Conservation (phyloP, 2,888 invertebrate species). For the Chrysina gloriosa region DNA sequence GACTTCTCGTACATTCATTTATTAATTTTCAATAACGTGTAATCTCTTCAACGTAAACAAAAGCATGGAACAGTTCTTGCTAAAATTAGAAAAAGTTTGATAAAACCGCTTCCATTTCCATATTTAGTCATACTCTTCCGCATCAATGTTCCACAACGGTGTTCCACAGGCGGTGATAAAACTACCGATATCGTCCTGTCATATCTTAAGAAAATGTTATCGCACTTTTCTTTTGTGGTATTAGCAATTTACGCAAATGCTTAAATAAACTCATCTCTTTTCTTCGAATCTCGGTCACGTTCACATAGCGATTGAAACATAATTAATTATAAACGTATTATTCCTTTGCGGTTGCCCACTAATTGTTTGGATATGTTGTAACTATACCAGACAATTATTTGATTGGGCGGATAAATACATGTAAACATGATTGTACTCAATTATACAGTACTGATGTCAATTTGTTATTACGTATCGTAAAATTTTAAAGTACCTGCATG, state of each 20-base stretch:
- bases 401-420: slow-evolving; percentile 3
- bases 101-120: neutral
- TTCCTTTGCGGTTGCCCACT: slow-evolving; percentile 28
- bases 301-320: slow-evolving; percentile 2
- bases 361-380: slow-evolving; percentile 19
- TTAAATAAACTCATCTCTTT: slow-evolving; percentile 3
- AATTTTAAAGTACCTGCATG: slow-evolving; percentile 10
- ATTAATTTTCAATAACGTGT: no score
- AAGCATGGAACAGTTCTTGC: neutral
- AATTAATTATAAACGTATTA: slow-evolving; percentile 17
- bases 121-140: neutral
- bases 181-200: no score
- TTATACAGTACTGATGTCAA: neutral
- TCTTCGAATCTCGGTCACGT: slow-evolving; percentile 7
- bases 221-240: no score
- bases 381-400: slow-evolving; percentile 2
- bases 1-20: no score
- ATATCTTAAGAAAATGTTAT: no score
- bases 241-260: slow-evolving; percentile 7
- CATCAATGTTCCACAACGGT: neutral
- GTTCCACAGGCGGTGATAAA: neutral
- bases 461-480: neutral
- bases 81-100: neutral
- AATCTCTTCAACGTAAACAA: neutral
- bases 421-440: neutral